Conservation (phyloP, 2,113 vertebrate species). For the Panurus biarmicus region DNA sequence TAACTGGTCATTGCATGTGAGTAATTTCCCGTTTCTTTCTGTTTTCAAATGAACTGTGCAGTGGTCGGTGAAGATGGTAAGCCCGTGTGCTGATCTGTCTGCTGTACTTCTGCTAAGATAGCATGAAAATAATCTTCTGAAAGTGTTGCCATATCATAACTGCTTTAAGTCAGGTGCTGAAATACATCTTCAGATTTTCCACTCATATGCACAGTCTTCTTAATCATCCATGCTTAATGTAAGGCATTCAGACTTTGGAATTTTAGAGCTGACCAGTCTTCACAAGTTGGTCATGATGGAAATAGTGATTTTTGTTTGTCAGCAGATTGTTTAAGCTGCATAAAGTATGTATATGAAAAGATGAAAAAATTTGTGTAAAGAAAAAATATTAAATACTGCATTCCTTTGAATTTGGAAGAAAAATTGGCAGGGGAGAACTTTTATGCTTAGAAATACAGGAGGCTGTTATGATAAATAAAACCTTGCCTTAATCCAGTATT, state of each 20-base stretch:
- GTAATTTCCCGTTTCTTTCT: conserved; percentile 83
- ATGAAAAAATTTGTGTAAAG: background rate
- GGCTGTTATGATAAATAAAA: background rate
- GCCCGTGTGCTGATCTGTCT: conserved; percentile 77
- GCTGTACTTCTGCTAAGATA: conserved; percentile 66
- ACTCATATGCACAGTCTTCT: conserved; percentile 45
- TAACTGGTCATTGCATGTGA: conserved; percentile 66
- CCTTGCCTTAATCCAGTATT: background rate
- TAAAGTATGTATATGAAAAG: background rate
- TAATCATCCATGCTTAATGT: conserved; percentile 59
- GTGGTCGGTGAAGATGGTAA: conserved; percentile 97
- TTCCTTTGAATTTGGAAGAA: background rate
- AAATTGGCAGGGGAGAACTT: background rate
- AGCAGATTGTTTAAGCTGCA: background rate
- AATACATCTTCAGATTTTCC: conserved; percentile 48
- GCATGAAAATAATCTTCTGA: conserved; percentile 66
- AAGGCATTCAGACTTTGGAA: background rate
- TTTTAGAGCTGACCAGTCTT: background rate
- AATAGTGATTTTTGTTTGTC: background rate
- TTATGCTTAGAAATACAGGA: background rate
- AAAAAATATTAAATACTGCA: background rate
- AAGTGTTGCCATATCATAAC: conserved; percentile 64
- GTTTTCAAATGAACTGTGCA: conserved; percentile 82
- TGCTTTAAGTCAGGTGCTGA: conserved; percentile 59
- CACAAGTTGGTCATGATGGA: background rate